These are phyloP conservation scores for Sturnus vulgaris DNA, from an alignment of 2,113 vertebrate genomes.

Conservation along the genomic window DNA sequence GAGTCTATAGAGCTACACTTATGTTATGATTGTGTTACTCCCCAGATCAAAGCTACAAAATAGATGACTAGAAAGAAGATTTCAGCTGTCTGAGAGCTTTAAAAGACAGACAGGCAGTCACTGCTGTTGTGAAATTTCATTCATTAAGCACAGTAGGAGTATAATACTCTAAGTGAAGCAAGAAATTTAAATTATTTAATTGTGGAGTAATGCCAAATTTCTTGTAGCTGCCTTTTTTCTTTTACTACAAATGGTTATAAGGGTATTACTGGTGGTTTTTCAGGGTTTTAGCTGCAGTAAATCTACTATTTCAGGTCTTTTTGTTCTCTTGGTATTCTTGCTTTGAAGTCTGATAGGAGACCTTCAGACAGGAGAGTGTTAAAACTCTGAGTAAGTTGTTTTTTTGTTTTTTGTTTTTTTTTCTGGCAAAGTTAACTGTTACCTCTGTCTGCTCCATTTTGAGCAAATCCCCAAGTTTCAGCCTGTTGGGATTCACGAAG, in stretches of 20 bases:
- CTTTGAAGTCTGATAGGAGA: neutral
- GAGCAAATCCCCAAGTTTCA: neutral
- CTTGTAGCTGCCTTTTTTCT: neutral
- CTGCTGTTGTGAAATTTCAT: neutral
- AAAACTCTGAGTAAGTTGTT: neutral
- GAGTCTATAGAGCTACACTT: neutral
- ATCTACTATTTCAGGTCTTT: neutral
- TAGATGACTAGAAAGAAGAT: neutral
- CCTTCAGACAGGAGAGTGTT: neutral
- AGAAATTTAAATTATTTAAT: neutral
- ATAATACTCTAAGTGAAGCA: neutral
- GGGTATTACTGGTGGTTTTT: neutral
- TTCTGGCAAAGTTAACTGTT: neutral
- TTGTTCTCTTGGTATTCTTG: neutral
- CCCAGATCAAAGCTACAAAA: neutral
- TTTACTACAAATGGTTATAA: neutral
- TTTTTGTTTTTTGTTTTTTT: neutral
- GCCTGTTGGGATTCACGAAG: neutral
- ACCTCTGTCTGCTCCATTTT: neutral
- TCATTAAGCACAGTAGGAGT: neutral
- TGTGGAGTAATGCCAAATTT: neutral
- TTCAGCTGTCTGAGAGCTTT: neutral
- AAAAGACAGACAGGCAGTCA: neutral
- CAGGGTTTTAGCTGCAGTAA: neutral
- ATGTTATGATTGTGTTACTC: neutral